phyloP scores from a whole-genome alignment of 35 echinoderm and acorn worm species.

The Lytechinus variegatus region DNA sequence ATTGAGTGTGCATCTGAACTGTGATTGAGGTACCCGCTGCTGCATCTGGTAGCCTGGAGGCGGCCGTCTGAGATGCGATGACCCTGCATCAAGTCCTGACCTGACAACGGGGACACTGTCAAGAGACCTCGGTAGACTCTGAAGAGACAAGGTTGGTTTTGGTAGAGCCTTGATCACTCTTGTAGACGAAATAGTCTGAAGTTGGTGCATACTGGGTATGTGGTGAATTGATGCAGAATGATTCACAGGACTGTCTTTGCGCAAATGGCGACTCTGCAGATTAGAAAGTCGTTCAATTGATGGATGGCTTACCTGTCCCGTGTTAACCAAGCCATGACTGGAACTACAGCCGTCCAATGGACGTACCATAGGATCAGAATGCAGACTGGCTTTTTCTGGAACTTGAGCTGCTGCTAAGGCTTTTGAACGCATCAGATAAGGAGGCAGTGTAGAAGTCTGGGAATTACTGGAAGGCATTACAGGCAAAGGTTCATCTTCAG shows the following conservation, averaged over 20 bases:
- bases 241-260: neutral
- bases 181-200: neutral
- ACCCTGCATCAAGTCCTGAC: neutral
- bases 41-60: neutral
- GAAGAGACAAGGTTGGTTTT: neutral
- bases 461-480: neutral
- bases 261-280: neutral
- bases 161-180: neutral
- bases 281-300: neutral
- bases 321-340: neutral
- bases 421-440: conserved; percentile 2
- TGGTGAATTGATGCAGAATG: neutral
- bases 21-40: neutral
- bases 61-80: neutral
- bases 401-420: neutral
- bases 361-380: neutral
- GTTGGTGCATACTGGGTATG: neutral
- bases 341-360: neutral
- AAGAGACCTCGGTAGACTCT: neutral
- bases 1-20: neutral
- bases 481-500: neutral
- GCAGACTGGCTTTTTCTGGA: neutral
- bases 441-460: neutral
- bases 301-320: neutral
- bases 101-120: neutral